Base-by-base conservation (phyloP, 2,888 invertebrate genomes). In the Pharmacophagus antenor region DNA sequence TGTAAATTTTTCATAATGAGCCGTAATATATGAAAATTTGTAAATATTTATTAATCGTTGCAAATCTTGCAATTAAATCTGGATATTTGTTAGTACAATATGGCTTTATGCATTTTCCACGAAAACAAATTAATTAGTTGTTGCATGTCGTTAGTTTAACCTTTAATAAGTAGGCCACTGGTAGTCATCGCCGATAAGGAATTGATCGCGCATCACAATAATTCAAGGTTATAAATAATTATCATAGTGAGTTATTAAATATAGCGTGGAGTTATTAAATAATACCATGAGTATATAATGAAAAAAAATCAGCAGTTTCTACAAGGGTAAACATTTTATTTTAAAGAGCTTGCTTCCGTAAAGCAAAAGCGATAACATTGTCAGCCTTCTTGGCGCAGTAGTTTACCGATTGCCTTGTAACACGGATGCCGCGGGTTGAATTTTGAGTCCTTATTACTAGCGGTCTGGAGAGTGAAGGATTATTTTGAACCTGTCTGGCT, bases 221-320 rank as follows among this genome's bases (percentile, higher is more conserved):
- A 51, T 37, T 52, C 52, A 58, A 58, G 46, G 54, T 54, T 54
- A 2, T 10, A 2, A 25, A n/a, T 25, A 31, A 50, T 53, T 42
- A 53, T 42, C 17, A 18, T 15, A 41, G 21, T 2, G n/a, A 21
- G 21, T 20, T 25, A 48, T 8, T 25, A 48, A 25, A 25, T 6
- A 17, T n/a, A 25, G n/a, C 41, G 21, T n/a, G n/a, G n/a, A n/a
- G n/a, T n/a, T n/a, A n/a, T n/a, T n/a, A n/a, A n/a, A n/a, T n/a
- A 15, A 21, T 20, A 21, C 2, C n/a, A 22, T 42, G 17, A 22
- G 42, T 23, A 31, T 1, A 31, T 15, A 31, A 27, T 27, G 27
- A 27, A 10, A 27, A 27, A n/a, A n/a, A n/a, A n/a, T n/a, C 10
- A 12, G 3, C 31, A 12, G 15, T 31, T 31, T 12, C 31, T 27